phyloP scores from a whole-genome alignment of 2,113 vertebrate species.

The Lonchura striata region DNA sequence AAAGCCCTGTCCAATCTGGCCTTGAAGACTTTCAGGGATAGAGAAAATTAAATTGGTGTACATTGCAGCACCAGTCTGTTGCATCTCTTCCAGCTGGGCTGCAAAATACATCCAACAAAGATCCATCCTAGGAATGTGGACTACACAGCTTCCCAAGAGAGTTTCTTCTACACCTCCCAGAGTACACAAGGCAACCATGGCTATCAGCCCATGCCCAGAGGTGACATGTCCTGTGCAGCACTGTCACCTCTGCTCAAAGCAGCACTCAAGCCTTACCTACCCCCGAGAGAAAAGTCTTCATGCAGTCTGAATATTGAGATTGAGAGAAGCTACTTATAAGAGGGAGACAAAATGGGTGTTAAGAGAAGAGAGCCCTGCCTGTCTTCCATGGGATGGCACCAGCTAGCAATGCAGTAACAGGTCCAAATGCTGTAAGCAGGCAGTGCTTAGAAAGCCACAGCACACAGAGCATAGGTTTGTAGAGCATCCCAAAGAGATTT shows the following conservation, averaged over 20 bases:
- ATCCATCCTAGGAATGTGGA: not conserved
- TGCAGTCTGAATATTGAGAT: not conserved
- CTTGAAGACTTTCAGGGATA: not conserved
- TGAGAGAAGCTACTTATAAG: not conserved
- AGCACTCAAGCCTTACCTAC: not conserved
- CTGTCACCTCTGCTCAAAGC: not conserved
- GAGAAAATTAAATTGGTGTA: not conserved
- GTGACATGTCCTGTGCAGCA: not conserved
- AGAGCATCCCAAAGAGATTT: not conserved
- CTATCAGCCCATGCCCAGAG: not conserved
- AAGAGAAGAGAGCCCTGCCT: not conserved
- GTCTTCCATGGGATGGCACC: not conserved
- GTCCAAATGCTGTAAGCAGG: not conserved
- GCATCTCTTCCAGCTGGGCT: not conserved
- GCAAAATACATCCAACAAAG: not conserved
- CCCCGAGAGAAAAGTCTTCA: not conserved
- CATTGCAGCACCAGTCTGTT: not conserved
- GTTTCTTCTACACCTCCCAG: not conserved
- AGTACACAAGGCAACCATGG: not conserved
- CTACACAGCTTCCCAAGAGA: not conserved
- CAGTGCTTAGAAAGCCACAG: not conserved
- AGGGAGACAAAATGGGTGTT: not conserved
- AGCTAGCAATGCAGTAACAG: not conserved
- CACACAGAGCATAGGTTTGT: not conserved
- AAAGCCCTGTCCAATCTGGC: not conserved